These are phyloP conservation scores for Drosophila auraria DNA, from an alignment of 1,140 invertebrate genomes.

Conservation along the genomic window DNA sequence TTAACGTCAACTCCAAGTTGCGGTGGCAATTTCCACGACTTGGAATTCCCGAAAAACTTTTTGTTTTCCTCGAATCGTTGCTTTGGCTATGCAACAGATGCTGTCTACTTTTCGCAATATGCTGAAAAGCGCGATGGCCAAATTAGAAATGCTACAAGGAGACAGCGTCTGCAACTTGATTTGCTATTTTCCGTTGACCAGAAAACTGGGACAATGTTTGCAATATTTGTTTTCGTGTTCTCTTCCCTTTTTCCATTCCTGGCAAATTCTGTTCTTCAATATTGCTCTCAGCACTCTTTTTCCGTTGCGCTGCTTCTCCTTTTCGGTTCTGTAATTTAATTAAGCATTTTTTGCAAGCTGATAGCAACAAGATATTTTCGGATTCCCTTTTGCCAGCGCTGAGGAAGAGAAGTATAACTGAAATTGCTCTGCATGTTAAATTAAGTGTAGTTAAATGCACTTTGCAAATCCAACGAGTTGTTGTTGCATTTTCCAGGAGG, in stretches of 20 bases:
- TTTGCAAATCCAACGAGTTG: conserved; percentile 35
- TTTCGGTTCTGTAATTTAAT: conserved; percentile 68
- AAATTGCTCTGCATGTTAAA: conserved; percentile 59
- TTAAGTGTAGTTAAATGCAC: conserved; percentile 33
- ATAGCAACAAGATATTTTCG: conserved; percentile 34
- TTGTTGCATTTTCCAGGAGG: conserved; percentile 61
- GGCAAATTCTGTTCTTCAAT: not conserved
- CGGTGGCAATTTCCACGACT: conserved; percentile 51
- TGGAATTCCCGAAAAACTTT: conserved; percentile 26
- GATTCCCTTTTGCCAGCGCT: conserved; percentile 10
- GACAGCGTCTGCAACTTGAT: conserved; percentile 60
- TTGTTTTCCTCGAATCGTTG: conserved; percentile 16
- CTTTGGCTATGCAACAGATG: conserved; percentile 68
- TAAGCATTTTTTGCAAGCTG: conserved; percentile 58
- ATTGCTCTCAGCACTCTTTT: conserved; percentile 9
- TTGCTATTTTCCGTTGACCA: conserved; percentile 55
- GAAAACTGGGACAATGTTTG: conserved; percentile 61
- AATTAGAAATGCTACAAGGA: conserved; percentile 61
- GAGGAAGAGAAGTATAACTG: conserved; percentile 38
- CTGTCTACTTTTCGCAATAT: conserved; percentile 64
- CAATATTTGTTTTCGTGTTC: conserved; percentile 63
- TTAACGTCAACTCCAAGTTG: conserved; percentile 49
- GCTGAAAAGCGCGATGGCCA: conserved; percentile 47
- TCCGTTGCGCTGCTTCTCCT: conserved; percentile 5
- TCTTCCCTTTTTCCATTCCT: conserved; percentile 15